Base-by-base conservation (phyloP, 1,140 invertebrate genomes). In the Tetragnatha versicolor region DNA sequence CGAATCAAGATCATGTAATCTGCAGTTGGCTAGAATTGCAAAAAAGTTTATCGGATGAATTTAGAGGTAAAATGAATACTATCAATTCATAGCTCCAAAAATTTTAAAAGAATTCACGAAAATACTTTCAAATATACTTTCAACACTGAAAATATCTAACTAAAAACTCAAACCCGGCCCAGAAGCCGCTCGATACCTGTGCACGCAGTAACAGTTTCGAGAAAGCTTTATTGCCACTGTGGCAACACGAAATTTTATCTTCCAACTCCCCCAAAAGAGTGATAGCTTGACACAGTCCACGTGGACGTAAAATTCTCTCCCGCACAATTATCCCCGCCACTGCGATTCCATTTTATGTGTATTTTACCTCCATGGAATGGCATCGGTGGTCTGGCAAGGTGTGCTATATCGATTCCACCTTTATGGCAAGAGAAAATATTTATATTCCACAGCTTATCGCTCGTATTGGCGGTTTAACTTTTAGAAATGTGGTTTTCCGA, bases 161-260 rank as follows among this genome's bases (percentile, higher is more conserved):
- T 58, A 58, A 58, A 58, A 58, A 58, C 35, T 58, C 55, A 58
- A 12, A 58, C n/a, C 60, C 17, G 60, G 27, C 37, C 33, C 14
- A 63, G 60, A 17, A 20, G 37, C n/a, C n/a, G n/a, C n/a, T n/a
- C n/a, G n/a, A n/a, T n/a, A n/a, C n/a, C n/a, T n/a, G n/a, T n/a
- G 27, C 25, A 25, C 49, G 20, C 12, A 35, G 47, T 22, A 53
- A 35, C 35, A 20, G 49, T 60, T 72, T 72, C 45, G 27, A 72
- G 58, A 55, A 33, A 51, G 22, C 27, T 25, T 17, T 58, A 55
- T 72, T 58, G 42, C 58, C 42, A 58, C 35, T 58, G 55, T 72
- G 39, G 35, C 51, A 58, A 51, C 69, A 37, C 58, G 58, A 72
- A 72, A 72, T 72, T 72, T 72, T 72, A 58, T 72, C 69, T 60